phyloP scores from a whole-genome alignment of 92 coral and sea anemone genomes.

The Phenganax subtilis region DNA sequence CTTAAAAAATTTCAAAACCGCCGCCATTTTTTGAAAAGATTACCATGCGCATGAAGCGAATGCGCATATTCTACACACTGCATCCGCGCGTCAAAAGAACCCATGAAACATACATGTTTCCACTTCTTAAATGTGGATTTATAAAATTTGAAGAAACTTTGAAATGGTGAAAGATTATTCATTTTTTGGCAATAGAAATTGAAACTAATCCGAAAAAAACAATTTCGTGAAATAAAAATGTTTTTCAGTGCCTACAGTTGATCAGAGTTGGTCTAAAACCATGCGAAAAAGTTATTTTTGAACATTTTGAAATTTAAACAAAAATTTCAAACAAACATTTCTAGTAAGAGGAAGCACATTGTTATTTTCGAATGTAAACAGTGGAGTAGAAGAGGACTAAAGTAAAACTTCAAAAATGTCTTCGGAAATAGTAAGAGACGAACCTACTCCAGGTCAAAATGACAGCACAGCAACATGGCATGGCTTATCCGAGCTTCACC shows the following conservation, averaged over 20 bases:
- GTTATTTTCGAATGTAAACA: constrained; percentile 1
- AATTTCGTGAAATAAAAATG: no score
- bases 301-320: no score
- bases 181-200: no score
- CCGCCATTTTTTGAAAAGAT: constrained; percentile 21
- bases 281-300: no score
- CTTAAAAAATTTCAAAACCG: background rate
- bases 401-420: constrained; percentile 12
- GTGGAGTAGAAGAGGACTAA: background rate
- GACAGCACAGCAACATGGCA: constrained; percentile 70
- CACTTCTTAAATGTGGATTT: background rate
- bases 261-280: background rate
- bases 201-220: no score
- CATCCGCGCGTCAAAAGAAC: background rate
- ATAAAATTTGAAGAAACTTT: no score
- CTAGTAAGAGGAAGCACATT: background rate
- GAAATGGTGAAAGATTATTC: no score
- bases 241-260: background rate
- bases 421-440: background rate
- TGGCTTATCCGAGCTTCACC: constrained; percentile 86
- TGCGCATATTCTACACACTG: background rate
- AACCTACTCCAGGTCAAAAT: constrained; percentile 24
- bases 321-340: no score
- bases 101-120: background rate
- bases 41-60: background rate